Evolutionary conservation across 2,113 vertebrate species (phyloP).

Genomic region (Oncorhynchus gorbuscha): DNA sequence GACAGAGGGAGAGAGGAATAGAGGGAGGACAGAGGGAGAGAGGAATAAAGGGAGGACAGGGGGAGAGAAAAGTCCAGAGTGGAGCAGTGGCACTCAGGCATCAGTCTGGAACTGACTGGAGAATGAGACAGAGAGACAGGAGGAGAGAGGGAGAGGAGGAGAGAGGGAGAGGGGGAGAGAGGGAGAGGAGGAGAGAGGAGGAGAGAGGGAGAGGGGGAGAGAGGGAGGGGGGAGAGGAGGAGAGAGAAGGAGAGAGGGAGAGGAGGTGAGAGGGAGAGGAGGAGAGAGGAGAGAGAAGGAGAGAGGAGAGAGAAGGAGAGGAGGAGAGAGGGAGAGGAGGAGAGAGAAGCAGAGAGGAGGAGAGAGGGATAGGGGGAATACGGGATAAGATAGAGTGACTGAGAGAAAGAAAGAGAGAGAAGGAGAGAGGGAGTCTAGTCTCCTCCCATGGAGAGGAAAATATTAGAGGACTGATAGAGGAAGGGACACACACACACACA

Average conservation of each 20-base stretch:
- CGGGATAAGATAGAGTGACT: too few relatives aligned
- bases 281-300: not conserved
- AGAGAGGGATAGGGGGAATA: too few relatives aligned
- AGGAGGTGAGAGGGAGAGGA: conserved; percentile 48
- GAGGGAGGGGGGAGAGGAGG: conserved; percentile 23
- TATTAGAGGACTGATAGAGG: conserved; percentile 47
- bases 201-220: not conserved
- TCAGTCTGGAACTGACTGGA: conserved; percentile 71
- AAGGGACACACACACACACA: conserved; percentile 10
- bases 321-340: too few relatives aligned
- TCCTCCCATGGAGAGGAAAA: not conserved
- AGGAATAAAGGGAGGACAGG: conserved; percentile 54
- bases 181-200: conserved; percentile 8
- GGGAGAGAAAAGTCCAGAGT: conserved; percentile 61
- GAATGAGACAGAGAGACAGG: conserved; percentile 31
- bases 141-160: conserved; percentile 5
- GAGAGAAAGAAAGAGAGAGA: too few relatives aligned
- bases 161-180: not conserved
- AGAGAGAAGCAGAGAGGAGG: too few relatives aligned
- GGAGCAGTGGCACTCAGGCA: conserved; percentile 75
- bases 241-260: not conserved
- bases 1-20: too few relatives aligned
- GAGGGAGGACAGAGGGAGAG: conserved; percentile 29
- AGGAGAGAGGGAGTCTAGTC: not conserved
- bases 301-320: too few relatives aligned